A percentile compares a stretch with the other conserved stretches of the same genome.
Conservation (phyloP, 2,797 vertebrate species). For the Phrynocephalus vlangalii region DNA sequence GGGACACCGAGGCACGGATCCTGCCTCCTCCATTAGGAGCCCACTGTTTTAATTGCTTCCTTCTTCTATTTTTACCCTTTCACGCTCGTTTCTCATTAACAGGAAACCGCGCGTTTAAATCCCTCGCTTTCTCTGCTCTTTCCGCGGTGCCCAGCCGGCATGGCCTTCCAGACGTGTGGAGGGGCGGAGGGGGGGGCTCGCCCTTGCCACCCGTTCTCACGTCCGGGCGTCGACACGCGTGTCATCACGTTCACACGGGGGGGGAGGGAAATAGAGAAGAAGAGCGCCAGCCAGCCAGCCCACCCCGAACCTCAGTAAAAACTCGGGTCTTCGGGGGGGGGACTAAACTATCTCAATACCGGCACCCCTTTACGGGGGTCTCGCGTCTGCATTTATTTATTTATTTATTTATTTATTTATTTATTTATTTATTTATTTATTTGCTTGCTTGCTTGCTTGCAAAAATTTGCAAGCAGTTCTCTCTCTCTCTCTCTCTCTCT, state of each 20-base stretch:
- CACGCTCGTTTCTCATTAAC: not conserved
- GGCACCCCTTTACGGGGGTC: too few relatives aligned
- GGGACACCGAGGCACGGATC: not conserved
- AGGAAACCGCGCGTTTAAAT: not conserved
- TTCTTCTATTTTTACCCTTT: slow-evolving; percentile 6
- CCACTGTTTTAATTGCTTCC: not conserved
- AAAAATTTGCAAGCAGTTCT: not conserved
- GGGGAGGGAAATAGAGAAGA: too few relatives aligned
- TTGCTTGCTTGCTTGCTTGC: too few relatives aligned
- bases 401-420: too few relatives aligned
- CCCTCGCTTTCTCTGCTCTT: not conserved
- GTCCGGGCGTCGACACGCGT: slow-evolving; percentile 3
- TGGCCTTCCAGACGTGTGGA: not conserved
- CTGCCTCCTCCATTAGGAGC: not conserved
- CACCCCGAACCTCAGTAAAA: not conserved
- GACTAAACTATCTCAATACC: not conserved
- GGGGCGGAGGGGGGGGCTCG: not conserved
- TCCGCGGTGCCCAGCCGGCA: not conserved
- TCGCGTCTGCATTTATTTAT: too few relatives aligned
- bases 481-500: not conserved
- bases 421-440: too few relatives aligned
- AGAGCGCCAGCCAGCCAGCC: not conserved
- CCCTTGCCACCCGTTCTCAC: not conserved
- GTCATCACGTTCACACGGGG: not conserved
- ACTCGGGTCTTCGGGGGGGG: not conserved